Base-by-base conservation (phyloP, 2,888 invertebrate genomes). In the Drosophila peninsularis region DNA sequence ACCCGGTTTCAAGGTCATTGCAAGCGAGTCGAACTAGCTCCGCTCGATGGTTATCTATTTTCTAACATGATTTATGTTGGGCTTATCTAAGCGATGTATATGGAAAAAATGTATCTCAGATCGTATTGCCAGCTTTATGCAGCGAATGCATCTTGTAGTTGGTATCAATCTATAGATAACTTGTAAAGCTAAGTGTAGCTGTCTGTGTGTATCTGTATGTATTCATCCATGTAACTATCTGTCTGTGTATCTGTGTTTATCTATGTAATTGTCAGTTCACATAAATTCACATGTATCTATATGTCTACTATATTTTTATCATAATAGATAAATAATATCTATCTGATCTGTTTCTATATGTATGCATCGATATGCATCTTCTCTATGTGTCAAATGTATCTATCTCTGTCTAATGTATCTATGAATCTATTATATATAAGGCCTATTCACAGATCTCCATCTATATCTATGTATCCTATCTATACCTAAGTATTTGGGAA, bases 1-100 rank as follows among this genome's bases (percentile, higher is more conserved):
- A 72, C 56, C 72, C 54, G 71, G 53, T 57, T 74, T 75, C 75
- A 75, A 78, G 79, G 75, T 78, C 75, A 74, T 47, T 36, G 27
- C 32, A 45, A 47, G 36, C 41, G 41, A 52, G 19, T 52, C 50
- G 54, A 60, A 36, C 41, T 54, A 24, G 9, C 21, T n/a, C n/a
- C 1, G 5, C 17, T 52, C 57, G 49, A 9, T 13, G 17, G 11
- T 3, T 7, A 19, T 13, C 3, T 13, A 24, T 17, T 30, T 6
- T 6, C 17, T 14, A 45, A 10, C 5, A n/a, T 45, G 32, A 19
- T 30, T 34, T 21, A 50, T 21, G 19, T 14, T 34, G 14, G 21
- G 2, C 5, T 14, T 21, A 21, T 50, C 34, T n/a, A 21, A 19
- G 30, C 30, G 11, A 1, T 30, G n/a, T 30, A 7, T 17, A 17